Base-by-base conservation (phyloP, 1,140 invertebrate genomes). In the Papilio machaon region DNA sequence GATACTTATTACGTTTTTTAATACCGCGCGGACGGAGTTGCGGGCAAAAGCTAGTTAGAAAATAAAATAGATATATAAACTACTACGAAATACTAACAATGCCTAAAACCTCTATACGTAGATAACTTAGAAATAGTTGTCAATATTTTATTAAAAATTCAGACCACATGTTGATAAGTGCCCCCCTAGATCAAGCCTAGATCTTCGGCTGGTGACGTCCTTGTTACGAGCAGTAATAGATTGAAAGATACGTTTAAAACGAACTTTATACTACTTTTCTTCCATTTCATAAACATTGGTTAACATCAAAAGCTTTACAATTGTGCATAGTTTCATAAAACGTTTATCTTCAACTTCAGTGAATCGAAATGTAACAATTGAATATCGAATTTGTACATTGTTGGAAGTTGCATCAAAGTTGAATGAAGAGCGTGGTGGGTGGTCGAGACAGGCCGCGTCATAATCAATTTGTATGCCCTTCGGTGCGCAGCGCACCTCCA, bases 381-480 rank as follows among this genome's bases (percentile, higher is more conserved):
- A 46, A 46, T n/a, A 73, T 38, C 73, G 17, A 73, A 47, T 73
- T n/a, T 7, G 79, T 64, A 88, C 84, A 86, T 82, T 85, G 77
- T 81, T 82, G 80, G 80, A 79, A 77, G 87, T 89, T 88, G 83
- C 85, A 85, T 87, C 83, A 85, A 73, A 67, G 76, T 43, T 70
- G 60, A 83, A 70, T 70, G 82, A 73, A 54, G 47, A 52, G 38
- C 90, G 52, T 83, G 84, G 87, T 93, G 92, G 91, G 92, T 92
- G 91, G 91, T 83, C 89, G 75, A 80, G 90, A 88, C 90, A 88
- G 86, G 82, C 84, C 89, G 85, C 83, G 86, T 86, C 81, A 88
- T 91, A 91, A 92, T 92, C 91, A 91, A 92, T 93, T 93, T 92
- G 90, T 91, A 92, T 90, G 92, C 88, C 88, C 88, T 88, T 88